Conservation (phyloP, 1,140 invertebrate genomes). For the Probaryconus sp. region DNA sequence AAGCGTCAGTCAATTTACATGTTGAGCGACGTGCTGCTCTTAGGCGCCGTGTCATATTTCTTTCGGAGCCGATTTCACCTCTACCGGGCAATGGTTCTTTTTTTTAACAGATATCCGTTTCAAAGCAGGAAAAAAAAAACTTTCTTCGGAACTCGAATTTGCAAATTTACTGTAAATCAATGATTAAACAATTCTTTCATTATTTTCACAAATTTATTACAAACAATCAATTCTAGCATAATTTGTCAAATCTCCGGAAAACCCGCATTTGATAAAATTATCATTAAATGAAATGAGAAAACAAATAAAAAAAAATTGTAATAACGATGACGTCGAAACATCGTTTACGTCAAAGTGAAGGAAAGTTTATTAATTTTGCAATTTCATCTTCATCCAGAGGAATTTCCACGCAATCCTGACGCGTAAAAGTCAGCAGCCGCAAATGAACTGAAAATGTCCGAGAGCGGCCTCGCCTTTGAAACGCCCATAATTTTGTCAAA, state of each 20-base stretch:
- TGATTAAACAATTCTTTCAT: constrained; percentile 8
- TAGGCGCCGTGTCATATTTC: constrained; percentile 48
- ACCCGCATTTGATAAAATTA: too few relatives aligned
- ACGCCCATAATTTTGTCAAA: constrained; percentile 30
- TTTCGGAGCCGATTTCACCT: constrained; percentile 47
- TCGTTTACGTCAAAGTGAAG: too few relatives aligned
- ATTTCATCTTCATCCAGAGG: background rate
- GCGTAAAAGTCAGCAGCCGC: background rate
- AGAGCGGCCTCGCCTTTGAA: background rate
- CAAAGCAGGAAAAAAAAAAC: constrained; percentile 37
- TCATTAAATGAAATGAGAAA: too few relatives aligned
- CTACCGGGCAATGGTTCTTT: constrained; percentile 4
- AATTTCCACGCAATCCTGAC: constrained; percentile 16
- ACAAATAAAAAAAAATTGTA: too few relatives aligned
- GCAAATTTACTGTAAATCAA: constrained; percentile 19
- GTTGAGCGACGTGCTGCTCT: constrained; percentile 29
- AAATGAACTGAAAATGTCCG: background rate
- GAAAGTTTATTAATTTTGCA: too few relatives aligned
- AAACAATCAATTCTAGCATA: background rate
- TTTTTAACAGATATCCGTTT: constrained; percentile 24
- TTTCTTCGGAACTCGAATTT: constrained; percentile 35
- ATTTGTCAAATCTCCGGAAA: background rate
- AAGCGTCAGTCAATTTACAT: constrained; percentile 44
- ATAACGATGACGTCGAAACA: too few relatives aligned
- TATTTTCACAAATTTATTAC: background rate